Evolutionary conservation across 1,140 invertebrate species (phyloP).

Genomic region (Zaprionus inermis): DNA sequence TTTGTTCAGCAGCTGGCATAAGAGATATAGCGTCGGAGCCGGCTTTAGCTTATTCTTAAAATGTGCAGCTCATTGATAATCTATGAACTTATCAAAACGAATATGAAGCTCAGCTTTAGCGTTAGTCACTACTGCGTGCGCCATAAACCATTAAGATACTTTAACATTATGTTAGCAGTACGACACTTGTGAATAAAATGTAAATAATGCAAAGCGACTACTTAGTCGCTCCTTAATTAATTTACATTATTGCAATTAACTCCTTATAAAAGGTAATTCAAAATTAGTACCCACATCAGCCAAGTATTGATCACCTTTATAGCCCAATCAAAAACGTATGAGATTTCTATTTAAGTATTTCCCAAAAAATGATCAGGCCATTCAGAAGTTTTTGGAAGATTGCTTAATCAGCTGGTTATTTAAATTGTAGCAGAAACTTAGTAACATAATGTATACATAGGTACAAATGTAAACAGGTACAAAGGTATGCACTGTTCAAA

Average conservation of each 20-base stretch:
- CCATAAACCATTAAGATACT: too few relatives aligned
- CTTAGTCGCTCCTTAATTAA: too few relatives aligned
- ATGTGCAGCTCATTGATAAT: not conserved
- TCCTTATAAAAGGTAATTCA: not conserved
- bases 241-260: not conserved
- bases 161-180: too few relatives aligned
- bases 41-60: not conserved
- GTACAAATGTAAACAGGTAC: not conserved
- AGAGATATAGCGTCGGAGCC: not conserved
- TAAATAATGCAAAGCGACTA: too few relatives aligned
- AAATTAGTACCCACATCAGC: too few relatives aligned
- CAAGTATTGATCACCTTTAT: not conserved
- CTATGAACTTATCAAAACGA: not conserved
- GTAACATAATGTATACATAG: not conserved
- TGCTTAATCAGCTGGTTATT: conserved; percentile 41
- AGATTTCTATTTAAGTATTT: conserved; percentile 24
- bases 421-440: conserved; percentile 25
- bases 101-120: too few relatives aligned
- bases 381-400: conserved; percentile 13
- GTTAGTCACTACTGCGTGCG: too few relatives aligned
- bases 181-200: too few relatives aligned
- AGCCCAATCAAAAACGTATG: not conserved
- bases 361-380: conserved; percentile 9
- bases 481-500: not conserved
- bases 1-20: not conserved